Evolutionary conservation across 2,888 invertebrate genomes (phyloP), one percentile per base, ranked within the genome.

Genomic region (Plutella xylostella): DNA sequence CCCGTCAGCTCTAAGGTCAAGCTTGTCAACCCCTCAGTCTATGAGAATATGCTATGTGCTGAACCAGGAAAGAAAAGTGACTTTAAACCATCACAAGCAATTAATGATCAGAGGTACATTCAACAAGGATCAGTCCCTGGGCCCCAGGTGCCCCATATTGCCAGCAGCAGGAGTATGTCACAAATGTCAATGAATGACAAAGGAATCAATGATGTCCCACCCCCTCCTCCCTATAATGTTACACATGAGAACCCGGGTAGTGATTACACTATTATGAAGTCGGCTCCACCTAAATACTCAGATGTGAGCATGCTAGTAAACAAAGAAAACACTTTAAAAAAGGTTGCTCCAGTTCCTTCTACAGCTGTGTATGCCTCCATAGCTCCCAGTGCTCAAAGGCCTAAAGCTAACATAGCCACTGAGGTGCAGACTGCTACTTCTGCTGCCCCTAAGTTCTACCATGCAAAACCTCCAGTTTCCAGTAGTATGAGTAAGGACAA

Each of bases 381-480:
- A 54, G 82, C 85, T 22, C 85, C 85, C 14, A 85, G 85, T 69
- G 84, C 85, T 49, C 84, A 85, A 57, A 72, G 85, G 51, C 85
- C 85, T 45, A 85, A 85, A 58, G 85, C 82, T 43, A 83, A 84
- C 52, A 74, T 84, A 55, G 85, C 85, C 34, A 85, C 85, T 45
- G 82, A 87, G 53, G 87, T 87, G 37, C 87, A 87, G 57, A 78
- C 77, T 38, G 67, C 71, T 39, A 68, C 83, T 39, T 74, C 85
- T 18, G 80, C 84, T 30, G n/a, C n/a, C n/a, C 86, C 86, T 21
- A 88, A 87, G 58, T 88, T 87, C 52, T 85, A 75, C 53, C 84
- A 85, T 50, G 86, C 73, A 64, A 89, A 64, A 75, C 88, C 63
- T 72, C 85, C 52, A 74, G 59, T 88, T 74, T 84, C 86, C 77